Evolutionary conservation across 2,113 vertebrate species (phyloP), one percentile per base, ranked within the genome.

Genomic region (Rousettus leschenaultii): DNA sequence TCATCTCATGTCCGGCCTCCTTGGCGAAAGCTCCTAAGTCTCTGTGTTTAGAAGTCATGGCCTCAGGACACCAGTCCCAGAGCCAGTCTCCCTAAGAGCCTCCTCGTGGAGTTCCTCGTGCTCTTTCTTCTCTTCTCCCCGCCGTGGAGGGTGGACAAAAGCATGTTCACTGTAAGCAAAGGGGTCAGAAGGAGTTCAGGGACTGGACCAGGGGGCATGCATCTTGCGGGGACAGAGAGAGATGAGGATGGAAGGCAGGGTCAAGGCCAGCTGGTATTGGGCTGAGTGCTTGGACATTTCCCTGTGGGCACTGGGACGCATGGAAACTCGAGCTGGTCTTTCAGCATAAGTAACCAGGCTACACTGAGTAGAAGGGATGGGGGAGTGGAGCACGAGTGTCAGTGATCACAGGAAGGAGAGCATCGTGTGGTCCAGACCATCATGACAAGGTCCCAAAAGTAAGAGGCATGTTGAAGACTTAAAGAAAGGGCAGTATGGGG

Each of bases 141-240:
- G 12, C 33, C 0, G 0, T n/a, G 35, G 21, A 53, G 12, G 12
- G 5, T 30, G 22, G 24, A 55, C n/a, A 15, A 16, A 82, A 35
- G 19, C 38, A 5, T 13, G 22, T 65, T 70, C 61, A 35, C 66
- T 35, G 0, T 43, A 33, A 73, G 45, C 55, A 51, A 28, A 40
- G 38, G 35, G 24, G 45, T 70, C 40, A 10, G 48, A 75, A 26
- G 59, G 33, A 16, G 55, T 28, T 66, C 55, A 68, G 65, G 28
- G 35, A 51, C 28, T 40, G 21, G 10, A 45, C 4, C 0, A 0
- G 22, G 22, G 59, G n/a, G 3, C 26, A 0, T n/a, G 16, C 0
- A 0, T 33, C 43, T 28, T 5, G 14, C 9, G 66, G 35, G 24
- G 19, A 73, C 55, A 89, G 16, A 77, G 86, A 84, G 16, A n/a